Percentiles rank a stretch among this genome's conserved stretches.
Conservation (phyloP, 2,113 vertebrate genomes). For the Carlito syrichta region DNA sequence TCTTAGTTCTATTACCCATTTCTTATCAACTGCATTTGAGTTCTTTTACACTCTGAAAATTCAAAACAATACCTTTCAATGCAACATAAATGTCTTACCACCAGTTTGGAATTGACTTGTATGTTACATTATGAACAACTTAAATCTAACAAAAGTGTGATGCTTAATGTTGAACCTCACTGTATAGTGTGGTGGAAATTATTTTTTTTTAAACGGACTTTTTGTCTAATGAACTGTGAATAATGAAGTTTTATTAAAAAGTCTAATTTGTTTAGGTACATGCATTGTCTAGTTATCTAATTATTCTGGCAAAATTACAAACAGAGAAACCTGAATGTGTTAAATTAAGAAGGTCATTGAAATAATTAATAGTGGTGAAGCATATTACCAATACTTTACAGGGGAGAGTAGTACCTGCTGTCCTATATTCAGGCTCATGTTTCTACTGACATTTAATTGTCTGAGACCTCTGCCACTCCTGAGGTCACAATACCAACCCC, state of each 20-base stretch:
- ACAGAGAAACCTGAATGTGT: constrained; percentile 79
- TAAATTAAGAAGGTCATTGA: constrained; percentile 84
- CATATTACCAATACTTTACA: constrained; percentile 82
- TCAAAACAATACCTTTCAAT: neutral
- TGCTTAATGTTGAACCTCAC: constrained; percentile 66
- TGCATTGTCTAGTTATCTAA: constrained; percentile 82
- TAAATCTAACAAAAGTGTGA: constrained; percentile 35
- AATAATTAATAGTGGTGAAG: constrained; percentile 85
- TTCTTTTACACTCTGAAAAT: neutral
- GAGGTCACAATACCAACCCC: neutral
- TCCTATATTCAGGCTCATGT: constrained; percentile 43
- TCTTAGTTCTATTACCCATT: neutral
- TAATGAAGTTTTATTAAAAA: constrained; percentile 83
- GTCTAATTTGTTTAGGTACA: constrained; percentile 84
- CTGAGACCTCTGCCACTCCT: constrained; percentile 35
- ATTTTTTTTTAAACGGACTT: constrained; percentile 76
- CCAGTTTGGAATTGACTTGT: neutral
- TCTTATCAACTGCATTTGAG: neutral
- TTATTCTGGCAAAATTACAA: constrained; percentile 83
- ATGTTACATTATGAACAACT: constrained; percentile 31
- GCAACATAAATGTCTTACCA: neutral
- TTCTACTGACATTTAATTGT: constrained; percentile 54
- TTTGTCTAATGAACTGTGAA: constrained; percentile 83
- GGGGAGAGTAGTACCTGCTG: constrained; percentile 69
- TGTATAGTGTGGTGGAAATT: constrained; percentile 68